Conservation (phyloP, 2,888 invertebrate species). For the Nomada ruficornis region DNA sequence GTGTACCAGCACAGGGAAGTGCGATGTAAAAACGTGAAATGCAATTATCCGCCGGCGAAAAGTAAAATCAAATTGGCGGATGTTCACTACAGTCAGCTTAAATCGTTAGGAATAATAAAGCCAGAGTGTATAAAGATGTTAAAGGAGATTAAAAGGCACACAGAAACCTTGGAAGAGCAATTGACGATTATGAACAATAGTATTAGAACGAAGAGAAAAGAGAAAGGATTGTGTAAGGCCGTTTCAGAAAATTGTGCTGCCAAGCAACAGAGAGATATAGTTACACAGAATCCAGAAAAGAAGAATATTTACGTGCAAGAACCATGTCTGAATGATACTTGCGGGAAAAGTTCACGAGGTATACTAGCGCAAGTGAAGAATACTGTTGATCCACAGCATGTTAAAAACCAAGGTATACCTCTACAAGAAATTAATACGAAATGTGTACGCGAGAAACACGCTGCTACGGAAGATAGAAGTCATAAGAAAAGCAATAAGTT, state of each 20-base stretch:
- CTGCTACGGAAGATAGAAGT: background rate
- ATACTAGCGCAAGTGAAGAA: background rate
- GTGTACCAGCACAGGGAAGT: background rate
- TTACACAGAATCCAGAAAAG: slow-evolving; percentile 51
- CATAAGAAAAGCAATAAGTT: background rate
- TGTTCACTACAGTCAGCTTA: background rate
- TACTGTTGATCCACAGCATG: background rate
- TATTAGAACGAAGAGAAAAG: slow-evolving; percentile 40
- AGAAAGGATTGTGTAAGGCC: background rate
- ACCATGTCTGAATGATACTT: background rate
- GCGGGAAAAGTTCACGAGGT: background rate
- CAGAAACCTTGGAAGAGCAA: slow-evolving; percentile 64
- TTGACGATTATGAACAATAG: slow-evolving; percentile 60
- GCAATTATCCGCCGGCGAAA: background rate
- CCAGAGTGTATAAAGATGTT: slow-evolving; percentile 52
- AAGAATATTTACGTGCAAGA: slow-evolving; percentile 38
- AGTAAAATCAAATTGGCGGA: background rate
- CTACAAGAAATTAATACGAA: slow-evolving; percentile 6
- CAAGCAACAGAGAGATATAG: slow-evolving; percentile 21
- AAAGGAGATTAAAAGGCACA: slow-evolving; percentile 68
- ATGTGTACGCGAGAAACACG: background rate
- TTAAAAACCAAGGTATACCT: background rate
- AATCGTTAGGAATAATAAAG: background rate
- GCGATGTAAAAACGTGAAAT: background rate
- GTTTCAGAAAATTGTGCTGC: background rate